These are phyloP conservation scores for Lutjanus campechanus DNA, from an alignment of 2,797 vertebrate species.

Conservation along the genomic window DNA sequence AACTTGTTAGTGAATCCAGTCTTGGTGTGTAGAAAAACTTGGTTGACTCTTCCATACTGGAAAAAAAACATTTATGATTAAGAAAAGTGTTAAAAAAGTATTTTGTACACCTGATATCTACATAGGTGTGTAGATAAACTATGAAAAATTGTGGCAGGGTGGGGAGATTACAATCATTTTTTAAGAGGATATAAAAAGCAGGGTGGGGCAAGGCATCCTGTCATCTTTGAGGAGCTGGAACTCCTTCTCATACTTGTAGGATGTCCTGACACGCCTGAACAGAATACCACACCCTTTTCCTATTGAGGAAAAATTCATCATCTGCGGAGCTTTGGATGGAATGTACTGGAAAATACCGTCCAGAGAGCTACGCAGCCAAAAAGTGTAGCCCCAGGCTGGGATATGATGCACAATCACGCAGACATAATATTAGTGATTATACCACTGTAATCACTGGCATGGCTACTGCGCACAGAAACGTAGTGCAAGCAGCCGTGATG, in stretches of 20 bases:
- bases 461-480: slow-evolving; percentile 39
- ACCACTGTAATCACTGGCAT: slow-evolving; percentile 61
- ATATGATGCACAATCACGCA: slow-evolving; percentile 76
- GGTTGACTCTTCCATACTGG: neutral
- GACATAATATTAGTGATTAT: slow-evolving; percentile 76
- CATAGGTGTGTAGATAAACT: neutral
- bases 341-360: slow-evolving; percentile 72
- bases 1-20: neutral
- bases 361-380: slow-evolving; percentile 29
- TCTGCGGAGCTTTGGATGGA: slow-evolving; percentile 53
- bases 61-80: neutral
- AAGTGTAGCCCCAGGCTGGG: slow-evolving; percentile 56
- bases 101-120: neutral
- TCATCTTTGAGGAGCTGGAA: slow-evolving; percentile 20
- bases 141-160: neutral
- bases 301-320: slow-evolving; percentile 51
- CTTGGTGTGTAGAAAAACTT: neutral
- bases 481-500: slow-evolving; percentile 43
- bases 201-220: slow-evolving; percentile 35
- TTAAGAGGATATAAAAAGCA: slow-evolving; percentile 2
- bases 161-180: neutral
- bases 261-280: slow-evolving; percentile 72
- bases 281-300: slow-evolving; percentile 62
- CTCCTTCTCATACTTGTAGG: slow-evolving; percentile 51
- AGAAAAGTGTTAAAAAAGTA: neutral